phyloP scores from a whole-genome alignment of 2,888 invertebrate genomes.

The Drosophila merina region DNA sequence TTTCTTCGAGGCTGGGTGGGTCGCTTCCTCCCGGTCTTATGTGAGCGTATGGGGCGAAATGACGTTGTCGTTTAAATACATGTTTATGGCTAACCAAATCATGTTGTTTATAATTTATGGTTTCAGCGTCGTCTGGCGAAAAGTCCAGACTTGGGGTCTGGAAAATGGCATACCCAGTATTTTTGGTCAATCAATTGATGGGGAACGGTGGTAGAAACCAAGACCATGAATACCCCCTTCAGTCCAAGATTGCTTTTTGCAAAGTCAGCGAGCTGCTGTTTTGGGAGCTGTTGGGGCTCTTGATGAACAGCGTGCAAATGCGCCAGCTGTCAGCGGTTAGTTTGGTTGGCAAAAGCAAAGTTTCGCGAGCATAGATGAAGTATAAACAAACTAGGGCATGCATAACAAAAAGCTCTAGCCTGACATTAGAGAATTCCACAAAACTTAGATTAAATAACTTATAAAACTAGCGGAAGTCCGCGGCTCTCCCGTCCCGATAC shows the following conservation, averaged over 20 bases:
- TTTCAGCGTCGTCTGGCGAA: constrained; percentile 14
- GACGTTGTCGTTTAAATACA: constrained; percentile 69
- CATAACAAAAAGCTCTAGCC: constrained; percentile 42
- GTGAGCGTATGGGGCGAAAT: constrained; percentile 36
- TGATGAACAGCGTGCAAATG: constrained; percentile 52
- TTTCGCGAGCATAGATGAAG: constrained; percentile 23
- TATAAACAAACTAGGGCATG: constrained; percentile 36
- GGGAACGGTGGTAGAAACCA: too few species aligned
- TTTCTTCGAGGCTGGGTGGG: constrained; percentile 40
- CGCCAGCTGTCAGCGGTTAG: constrained; percentile 72
- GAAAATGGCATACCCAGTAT: constrained; percentile 14
- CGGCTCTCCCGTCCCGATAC: constrained; percentile 73
- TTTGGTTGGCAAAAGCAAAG: constrained; percentile 36
- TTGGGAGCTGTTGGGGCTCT: background rate
- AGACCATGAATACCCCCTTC: background rate
- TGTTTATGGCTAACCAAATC: constrained; percentile 66
- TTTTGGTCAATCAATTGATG: background rate
- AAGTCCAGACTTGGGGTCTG: constrained; percentile 8
- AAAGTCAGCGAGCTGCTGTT: constrained; percentile 28
- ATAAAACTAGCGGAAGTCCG: background rate
- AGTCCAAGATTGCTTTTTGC: constrained; percentile 9
- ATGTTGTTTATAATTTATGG: constrained; percentile 71
- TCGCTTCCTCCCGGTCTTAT: constrained; percentile 28
- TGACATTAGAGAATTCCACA: constrained; percentile 67
- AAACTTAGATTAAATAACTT: constrained; percentile 34